A percentile compares a stretch with the other conserved stretches of the same genome.
These are phyloP conservation scores for Thysanoteuthis rhombus DNA, from an alignment of 2,888 invertebrate species.

Conservation along the genomic window DNA sequence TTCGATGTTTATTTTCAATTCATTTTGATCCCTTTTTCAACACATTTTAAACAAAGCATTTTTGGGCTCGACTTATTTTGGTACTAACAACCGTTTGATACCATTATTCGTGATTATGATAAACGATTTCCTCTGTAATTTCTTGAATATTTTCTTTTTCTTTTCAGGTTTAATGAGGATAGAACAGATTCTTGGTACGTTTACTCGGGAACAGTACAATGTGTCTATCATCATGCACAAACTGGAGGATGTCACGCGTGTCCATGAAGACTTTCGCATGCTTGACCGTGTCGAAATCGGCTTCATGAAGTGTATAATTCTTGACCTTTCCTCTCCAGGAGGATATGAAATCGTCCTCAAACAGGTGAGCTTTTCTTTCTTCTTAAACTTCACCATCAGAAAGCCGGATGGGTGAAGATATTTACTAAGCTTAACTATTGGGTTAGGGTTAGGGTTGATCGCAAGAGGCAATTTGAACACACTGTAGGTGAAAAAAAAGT, in stretches of 20 bases:
- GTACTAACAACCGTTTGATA: not conserved
- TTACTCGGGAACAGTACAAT: conserved; percentile 26
- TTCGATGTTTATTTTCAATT: too few relatives aligned
- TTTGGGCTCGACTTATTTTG: too few relatives aligned
- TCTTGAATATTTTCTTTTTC: not conserved
- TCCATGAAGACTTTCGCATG: conserved; percentile 54
- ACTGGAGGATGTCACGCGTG: conserved; percentile 46
- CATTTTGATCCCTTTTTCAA: too few relatives aligned
- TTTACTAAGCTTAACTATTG: too few relatives aligned
- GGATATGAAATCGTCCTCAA: conserved; percentile 47
- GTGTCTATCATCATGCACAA: conserved; percentile 41
- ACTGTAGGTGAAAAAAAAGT: too few relatives aligned
- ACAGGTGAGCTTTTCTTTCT: conserved; percentile 45
- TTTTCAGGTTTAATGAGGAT: conserved; percentile 21
- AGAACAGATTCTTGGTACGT: conserved; percentile 26
- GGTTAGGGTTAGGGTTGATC: too few relatives aligned
- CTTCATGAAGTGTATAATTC: conserved; percentile 49
- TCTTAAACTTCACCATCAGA: too few relatives aligned
- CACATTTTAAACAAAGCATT: too few relatives aligned
- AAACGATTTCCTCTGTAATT: too few relatives aligned
- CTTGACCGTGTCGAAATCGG: conserved; percentile 48
- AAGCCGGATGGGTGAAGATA: too few relatives aligned
- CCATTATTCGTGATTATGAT: too few relatives aligned
- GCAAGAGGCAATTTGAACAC: too few relatives aligned
- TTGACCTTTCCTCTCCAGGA: conserved; percentile 54